phyloP scores from a whole-genome alignment of 2,888 invertebrate species.

The Drosophila dives region DNA sequence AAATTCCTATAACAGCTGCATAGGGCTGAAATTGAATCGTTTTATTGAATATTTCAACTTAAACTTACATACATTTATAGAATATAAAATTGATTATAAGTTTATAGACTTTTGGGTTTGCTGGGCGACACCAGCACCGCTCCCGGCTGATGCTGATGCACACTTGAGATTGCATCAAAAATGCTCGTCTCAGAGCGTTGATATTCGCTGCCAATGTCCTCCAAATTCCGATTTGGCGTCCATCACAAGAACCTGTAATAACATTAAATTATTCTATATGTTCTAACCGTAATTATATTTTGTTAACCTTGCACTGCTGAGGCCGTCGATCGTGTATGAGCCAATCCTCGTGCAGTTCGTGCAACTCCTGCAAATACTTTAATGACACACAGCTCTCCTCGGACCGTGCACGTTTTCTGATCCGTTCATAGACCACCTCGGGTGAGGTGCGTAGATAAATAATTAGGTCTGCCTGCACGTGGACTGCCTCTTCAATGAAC shows the following conservation, averaged over 20 bases:
- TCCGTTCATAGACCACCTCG: conserved; percentile 89
- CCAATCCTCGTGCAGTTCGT: conserved; percentile 91
- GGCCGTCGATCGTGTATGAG: conserved; percentile 86
- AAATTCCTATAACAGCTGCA: background rate
- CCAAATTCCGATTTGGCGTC: conserved; percentile 89
- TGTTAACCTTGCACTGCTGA: conserved; percentile 88
- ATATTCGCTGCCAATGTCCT: conserved; percentile 88
- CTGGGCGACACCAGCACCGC: conserved; percentile 83
- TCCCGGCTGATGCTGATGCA: conserved; percentile 53
- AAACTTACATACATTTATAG: conserved; percentile 27
- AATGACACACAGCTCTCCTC: conserved; percentile 93
- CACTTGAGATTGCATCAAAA: conserved; percentile 80
- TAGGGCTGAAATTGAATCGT: conserved; percentile 1
- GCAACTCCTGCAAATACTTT: conserved; percentile 92
- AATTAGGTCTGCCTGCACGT: conserved; percentile 93
- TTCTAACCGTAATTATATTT: background rate
- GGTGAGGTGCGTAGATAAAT: conserved; percentile 90
- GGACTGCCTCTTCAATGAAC: conserved; percentile 90
- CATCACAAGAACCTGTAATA: conserved; percentile 87
- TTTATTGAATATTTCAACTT: conserved; percentile 51
- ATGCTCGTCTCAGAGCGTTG: conserved; percentile 87
- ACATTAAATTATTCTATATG: too few relatives aligned
- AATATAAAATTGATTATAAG: conserved; percentile 42
- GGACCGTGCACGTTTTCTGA: conserved; percentile 90
- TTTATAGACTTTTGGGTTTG: conserved; percentile 72